These are phyloP conservation scores for Cheirogaleus medius DNA, from an alignment of 2,113 vertebrate species.

Conservation along the genomic window DNA sequence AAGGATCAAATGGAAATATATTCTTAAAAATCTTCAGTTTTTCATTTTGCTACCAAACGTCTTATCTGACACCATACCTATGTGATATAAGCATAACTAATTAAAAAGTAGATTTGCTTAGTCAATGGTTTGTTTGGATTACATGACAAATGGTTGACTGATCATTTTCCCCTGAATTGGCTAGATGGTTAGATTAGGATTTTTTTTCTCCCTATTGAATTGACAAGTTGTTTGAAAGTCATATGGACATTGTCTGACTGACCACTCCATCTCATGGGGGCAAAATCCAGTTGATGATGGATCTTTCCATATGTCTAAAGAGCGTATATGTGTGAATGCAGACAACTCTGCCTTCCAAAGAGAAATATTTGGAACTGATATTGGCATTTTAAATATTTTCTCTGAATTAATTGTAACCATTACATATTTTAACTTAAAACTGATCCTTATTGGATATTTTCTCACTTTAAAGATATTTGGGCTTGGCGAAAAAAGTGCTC, in stretches of 20 bases:
- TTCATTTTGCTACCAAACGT: not conserved
- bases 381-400: not conserved
- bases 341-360: not conserved
- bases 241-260: not conserved
- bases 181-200: not conserved
- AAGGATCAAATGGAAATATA: not conserved
- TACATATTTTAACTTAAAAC: not conserved
- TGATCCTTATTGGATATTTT: not conserved
- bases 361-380: not conserved
- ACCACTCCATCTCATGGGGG: not conserved
- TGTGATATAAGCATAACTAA: not conserved
- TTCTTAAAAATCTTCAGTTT: not conserved
- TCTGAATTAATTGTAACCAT: conserved; percentile 1
- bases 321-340: not conserved
- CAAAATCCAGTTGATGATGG: not conserved
- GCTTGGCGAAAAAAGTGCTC: not conserved
- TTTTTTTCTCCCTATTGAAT: not conserved
- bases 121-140: not conserved
- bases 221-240: not conserved
- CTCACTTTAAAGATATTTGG: not conserved
- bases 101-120: not conserved
- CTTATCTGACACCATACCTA: not conserved
- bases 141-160: not conserved
- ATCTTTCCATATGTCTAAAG: not conserved
- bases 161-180: not conserved